Conservation (phyloP, 2,888 invertebrate genomes). For the Ecdyonurus torrentis region DNA sequence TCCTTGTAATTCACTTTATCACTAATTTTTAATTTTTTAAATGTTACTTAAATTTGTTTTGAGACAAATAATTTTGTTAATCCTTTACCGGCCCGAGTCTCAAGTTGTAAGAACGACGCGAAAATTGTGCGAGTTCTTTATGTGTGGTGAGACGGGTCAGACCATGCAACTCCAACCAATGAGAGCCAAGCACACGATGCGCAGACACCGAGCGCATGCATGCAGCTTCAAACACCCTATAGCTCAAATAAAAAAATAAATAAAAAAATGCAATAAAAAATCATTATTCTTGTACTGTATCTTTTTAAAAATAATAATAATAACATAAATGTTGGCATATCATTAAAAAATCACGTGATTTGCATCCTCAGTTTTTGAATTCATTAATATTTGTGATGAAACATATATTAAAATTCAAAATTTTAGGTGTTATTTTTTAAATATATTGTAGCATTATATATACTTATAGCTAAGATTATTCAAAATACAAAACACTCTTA, state of each 20-base stretch:
- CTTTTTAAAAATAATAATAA: neutral
- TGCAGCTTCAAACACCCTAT: neutral
- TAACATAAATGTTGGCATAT: neutral
- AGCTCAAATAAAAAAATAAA: too few relatives aligned
- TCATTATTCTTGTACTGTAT: neutral
- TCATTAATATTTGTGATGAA: too few relatives aligned
- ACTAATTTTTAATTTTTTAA: neutral
- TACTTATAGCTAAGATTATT: too few relatives aligned
- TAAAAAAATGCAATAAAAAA: neutral
- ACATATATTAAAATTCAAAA: too few relatives aligned
- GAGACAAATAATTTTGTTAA: neutral
- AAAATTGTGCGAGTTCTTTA: constrained; percentile 18
- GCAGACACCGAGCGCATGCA: neutral
- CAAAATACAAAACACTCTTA: too few relatives aligned
- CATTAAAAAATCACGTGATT: neutral
- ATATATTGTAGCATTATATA: too few relatives aligned
- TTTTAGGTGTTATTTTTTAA: too few relatives aligned
- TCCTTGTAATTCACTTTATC: too few relatives aligned
- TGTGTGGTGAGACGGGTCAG: constrained; percentile 48
- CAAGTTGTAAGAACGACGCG: constrained; percentile 19
- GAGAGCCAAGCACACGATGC: constrained; percentile 18
- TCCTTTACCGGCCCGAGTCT: constrained; percentile 4
- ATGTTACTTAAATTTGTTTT: neutral
- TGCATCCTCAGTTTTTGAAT: too few relatives aligned
- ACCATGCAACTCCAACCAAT: constrained; percentile 56